phyloP scores from a whole-genome alignment of 2,797 vertebrate genomes.

The Argyrosomus regius region DNA sequence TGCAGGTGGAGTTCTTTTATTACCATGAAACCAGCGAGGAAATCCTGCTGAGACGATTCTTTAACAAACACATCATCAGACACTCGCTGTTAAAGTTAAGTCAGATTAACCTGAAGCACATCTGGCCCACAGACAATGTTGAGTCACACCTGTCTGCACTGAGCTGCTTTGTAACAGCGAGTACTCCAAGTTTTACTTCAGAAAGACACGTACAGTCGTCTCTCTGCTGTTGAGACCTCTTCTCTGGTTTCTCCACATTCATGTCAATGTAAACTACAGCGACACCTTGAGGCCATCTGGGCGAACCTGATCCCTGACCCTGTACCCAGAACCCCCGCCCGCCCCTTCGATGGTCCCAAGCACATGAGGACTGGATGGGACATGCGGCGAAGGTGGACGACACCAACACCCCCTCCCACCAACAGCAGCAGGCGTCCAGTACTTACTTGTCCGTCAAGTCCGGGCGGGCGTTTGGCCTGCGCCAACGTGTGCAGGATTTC shows the following conservation, averaged over 20 bases:
- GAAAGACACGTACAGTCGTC: too few relatives aligned
- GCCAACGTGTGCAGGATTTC: slow-evolving; percentile 86
- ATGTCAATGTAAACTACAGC: slow-evolving; percentile 34
- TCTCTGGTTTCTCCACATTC: slow-evolving; percentile 13
- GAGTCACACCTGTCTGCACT: too few relatives aligned
- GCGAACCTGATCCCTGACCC: slow-evolving; percentile 30
- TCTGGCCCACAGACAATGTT: too few relatives aligned
- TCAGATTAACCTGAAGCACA: too few relatives aligned
- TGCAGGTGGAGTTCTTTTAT: not conserved
- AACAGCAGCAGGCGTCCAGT: slow-evolving; percentile 62
- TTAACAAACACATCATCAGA: not conserved
- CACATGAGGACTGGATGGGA: slow-evolving; percentile 67
- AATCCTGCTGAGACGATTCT: not conserved
- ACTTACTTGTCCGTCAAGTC: slow-evolving; percentile 80
- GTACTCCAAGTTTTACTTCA: too few relatives aligned
- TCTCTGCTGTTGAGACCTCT: not conserved
- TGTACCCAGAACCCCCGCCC: slow-evolving; percentile 37
- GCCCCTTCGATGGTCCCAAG: slow-evolving; percentile 59
- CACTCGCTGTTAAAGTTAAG: not conserved
- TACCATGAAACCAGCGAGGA: slow-evolving; percentile 1
- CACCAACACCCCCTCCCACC: slow-evolving; percentile 59
- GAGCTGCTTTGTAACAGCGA: too few relatives aligned
- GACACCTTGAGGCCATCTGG: slow-evolving; percentile 50
- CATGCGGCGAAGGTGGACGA: slow-evolving; percentile 74
- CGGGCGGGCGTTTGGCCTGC: slow-evolving; percentile 73